Percentiles rank a stretch among this genome's conserved stretches.
These are phyloP conservation scores for Nylanderia fulva DNA, from an alignment of 1,140 invertebrate species.

Conservation along the genomic window DNA sequence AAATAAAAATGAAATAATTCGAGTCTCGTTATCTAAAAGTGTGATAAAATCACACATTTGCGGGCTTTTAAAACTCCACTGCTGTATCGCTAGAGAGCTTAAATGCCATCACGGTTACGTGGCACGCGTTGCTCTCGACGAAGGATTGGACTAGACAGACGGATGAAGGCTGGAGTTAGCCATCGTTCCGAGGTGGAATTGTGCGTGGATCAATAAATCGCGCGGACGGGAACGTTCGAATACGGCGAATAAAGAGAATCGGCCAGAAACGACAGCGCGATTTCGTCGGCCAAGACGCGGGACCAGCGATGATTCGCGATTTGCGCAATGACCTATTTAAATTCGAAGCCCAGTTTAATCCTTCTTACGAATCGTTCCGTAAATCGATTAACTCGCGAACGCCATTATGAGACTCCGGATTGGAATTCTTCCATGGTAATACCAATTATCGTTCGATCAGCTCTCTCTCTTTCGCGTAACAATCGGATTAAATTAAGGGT, in stretches of 20 bases:
- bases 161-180: constrained; percentile 60
- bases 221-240: constrained; percentile 78
- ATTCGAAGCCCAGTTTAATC: constrained; percentile 43
- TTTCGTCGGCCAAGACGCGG: constrained; percentile 33
- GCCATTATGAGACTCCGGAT: constrained; percentile 50
- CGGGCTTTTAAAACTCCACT: neutral
- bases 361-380: constrained; percentile 49
- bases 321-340: constrained; percentile 51
- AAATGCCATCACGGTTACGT: constrained; percentile 17
- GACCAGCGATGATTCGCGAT: constrained; percentile 18
- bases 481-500: constrained; percentile 59
- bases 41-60: neutral
- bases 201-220: constrained; percentile 86
- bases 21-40: neutral
- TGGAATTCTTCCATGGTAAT: constrained; percentile 57
- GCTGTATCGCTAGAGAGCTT: constrained; percentile 2
- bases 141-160: constrained; percentile 29
- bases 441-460: constrained; percentile 52
- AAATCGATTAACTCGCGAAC: constrained; percentile 54
- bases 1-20: neutral
- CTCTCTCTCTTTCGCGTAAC: constrained; percentile 5
- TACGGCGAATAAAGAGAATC: constrained; percentile 79
- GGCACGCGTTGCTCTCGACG: neutral
- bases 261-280: constrained; percentile 24
- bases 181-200: constrained; percentile 63